These are phyloP conservation scores for Corythaeola cristata DNA, from an alignment of 2,113 vertebrate genomes.

Conservation along the genomic window DNA sequence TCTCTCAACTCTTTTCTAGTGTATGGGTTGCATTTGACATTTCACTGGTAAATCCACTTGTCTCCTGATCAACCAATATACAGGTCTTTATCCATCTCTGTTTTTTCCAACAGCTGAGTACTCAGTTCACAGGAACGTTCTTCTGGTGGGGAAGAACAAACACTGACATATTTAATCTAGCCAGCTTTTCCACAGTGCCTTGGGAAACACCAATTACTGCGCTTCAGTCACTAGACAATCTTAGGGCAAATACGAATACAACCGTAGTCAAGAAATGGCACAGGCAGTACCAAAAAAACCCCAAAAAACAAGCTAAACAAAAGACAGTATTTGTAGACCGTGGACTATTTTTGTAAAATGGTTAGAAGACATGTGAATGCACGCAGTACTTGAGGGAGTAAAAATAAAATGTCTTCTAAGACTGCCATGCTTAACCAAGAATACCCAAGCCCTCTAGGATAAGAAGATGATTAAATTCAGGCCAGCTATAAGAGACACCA, in stretches of 20 bases:
- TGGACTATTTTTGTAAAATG: not conserved
- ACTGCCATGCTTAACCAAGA: not conserved
- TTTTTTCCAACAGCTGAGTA: not conserved
- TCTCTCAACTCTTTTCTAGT: not conserved
- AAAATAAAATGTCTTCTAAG: not conserved
- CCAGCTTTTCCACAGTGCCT: not conserved
- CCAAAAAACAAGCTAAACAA: not conserved
- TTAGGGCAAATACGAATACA: not conserved
- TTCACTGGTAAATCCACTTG: not conserved
- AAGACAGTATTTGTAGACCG: not conserved
- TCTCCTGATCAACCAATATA: not conserved
- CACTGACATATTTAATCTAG: not conserved
- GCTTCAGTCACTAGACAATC: not conserved
- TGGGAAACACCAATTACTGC: not conserved
- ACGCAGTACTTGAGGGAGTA: not conserved
- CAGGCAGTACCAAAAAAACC: not conserved
- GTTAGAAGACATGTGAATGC: not conserved
- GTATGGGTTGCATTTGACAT: not conserved
- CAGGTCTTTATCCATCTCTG: not conserved
- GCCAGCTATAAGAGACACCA: not conserved
- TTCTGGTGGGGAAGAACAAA: not conserved
- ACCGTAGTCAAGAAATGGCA: not conserved
- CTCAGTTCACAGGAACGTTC: not conserved
- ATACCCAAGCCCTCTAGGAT: not conserved
- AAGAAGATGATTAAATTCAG: not conserved